These are phyloP conservation scores for Indri indri DNA, from an alignment of 2,113 vertebrate genomes.

Conservation along the genomic window DNA sequence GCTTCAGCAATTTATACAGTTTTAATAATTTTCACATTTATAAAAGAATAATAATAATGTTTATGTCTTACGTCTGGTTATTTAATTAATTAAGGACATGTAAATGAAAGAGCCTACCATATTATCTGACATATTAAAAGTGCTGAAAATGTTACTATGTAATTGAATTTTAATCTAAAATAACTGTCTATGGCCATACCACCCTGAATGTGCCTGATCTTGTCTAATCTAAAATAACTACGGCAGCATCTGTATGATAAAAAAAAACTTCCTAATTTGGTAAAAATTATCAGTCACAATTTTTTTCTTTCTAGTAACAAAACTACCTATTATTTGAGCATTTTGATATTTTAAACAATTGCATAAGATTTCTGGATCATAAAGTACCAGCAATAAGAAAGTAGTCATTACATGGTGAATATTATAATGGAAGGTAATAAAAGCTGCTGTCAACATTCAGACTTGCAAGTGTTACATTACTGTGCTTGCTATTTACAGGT, in stretches of 20 bases:
- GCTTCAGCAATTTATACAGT: neutral
- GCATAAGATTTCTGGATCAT: neutral
- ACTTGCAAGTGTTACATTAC: neutral
- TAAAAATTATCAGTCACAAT: neutral
- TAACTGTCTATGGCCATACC: neutral
- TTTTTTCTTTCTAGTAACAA: neutral
- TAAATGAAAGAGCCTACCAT: neutral
- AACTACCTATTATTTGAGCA: neutral
- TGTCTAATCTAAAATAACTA: neutral
- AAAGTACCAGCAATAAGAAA: neutral
- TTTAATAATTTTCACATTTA: neutral
- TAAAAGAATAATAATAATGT: neutral
- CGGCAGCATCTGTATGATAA: neutral
- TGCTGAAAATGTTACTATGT: neutral
- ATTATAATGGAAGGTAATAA: neutral
- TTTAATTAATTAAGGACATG: neutral
- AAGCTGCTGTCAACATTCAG: neutral
- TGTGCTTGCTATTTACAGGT: neutral
- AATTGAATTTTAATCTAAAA: neutral
- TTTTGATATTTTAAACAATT: conserved; percentile 6
- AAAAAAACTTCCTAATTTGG: neutral
- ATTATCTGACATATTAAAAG: neutral
- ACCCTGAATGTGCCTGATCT: too few relatives aligned
- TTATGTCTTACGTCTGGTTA: neutral
- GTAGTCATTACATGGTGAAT: neutral